Percentiles rank a stretch among this genome's conserved stretches.
phyloP scores from a whole-genome alignment of 1,140 invertebrate genomes.

The Papilio xuthus region DNA sequence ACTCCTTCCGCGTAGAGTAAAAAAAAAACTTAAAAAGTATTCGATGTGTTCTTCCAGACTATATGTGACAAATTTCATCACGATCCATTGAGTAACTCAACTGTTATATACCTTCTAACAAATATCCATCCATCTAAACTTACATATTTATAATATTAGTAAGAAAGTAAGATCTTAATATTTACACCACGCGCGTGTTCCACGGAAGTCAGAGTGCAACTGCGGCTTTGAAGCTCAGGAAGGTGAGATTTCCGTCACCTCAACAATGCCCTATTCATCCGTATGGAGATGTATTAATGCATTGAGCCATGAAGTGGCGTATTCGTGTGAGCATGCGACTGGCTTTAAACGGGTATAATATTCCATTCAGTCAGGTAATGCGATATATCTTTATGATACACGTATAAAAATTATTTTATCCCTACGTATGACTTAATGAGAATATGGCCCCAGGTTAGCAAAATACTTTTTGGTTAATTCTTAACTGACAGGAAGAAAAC shows the following conservation, averaged over 20 bases:
- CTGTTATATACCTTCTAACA: too few relatives aligned
- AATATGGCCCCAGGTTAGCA: too few relatives aligned
- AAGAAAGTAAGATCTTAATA: background rate
- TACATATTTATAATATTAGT: too few relatives aligned
- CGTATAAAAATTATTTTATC: too few relatives aligned
- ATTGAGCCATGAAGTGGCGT: background rate
- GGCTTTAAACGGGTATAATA: conserved; percentile 2
- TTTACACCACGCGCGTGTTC: background rate
- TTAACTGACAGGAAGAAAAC: background rate
- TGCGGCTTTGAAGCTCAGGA: background rate
- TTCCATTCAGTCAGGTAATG: conserved; percentile 2
- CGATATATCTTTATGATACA: background rate
- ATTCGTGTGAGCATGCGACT: background rate
- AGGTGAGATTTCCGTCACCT: conserved; percentile 8
- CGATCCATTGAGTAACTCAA: too few relatives aligned
- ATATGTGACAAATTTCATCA: too few relatives aligned
- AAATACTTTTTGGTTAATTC: too few relatives aligned
- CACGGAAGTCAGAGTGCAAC: background rate
- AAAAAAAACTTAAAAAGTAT: too few relatives aligned
- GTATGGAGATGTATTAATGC: background rate
- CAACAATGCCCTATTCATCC: background rate
- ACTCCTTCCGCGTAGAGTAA: too few relatives aligned
- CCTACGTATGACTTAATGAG: too few relatives aligned
- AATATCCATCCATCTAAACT: too few relatives aligned
- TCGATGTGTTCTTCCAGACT: too few relatives aligned